phyloP scores from a whole-genome alignment of 2,888 invertebrate species.

The Leptogaster cylindrica region DNA sequence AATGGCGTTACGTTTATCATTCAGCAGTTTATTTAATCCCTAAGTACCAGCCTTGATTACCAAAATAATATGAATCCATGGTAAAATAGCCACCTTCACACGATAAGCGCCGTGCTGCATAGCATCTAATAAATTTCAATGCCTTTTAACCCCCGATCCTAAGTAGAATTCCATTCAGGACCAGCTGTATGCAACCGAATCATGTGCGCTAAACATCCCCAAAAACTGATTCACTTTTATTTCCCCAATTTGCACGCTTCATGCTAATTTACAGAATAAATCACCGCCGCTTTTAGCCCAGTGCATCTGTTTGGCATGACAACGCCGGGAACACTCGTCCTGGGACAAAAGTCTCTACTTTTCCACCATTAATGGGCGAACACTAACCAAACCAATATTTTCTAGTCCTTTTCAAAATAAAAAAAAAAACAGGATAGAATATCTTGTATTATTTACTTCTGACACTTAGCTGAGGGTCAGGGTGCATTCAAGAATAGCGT shows the following conservation, averaged over 20 bases:
- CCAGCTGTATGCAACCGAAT: no score
- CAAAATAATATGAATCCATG: no score
- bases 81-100: no score
- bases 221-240: conserved; percentile 32
- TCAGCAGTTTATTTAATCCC: no score
- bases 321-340: conserved; percentile 1
- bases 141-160: no score
- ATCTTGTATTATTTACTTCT: background rate
- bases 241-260: conserved; percentile 60
- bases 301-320: conserved; percentile 17
- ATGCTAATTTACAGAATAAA: conserved; percentile 59
- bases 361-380: conserved; percentile 12
- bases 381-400: conserved; percentile 1
- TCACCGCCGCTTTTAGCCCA: conserved; percentile 37
- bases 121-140: no score
- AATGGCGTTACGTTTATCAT: no score
- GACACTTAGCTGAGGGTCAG: background rate
- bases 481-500: background rate
- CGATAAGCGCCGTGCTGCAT: no score
- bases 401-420: background rate
- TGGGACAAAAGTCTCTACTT: background rate
- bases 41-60: no score
- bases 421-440: no score
- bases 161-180: no score
- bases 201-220: conserved; percentile 21